Evolutionary conservation across 2,888 invertebrate genomes (phyloP).

Genomic region (Sipha maydis): DNA sequence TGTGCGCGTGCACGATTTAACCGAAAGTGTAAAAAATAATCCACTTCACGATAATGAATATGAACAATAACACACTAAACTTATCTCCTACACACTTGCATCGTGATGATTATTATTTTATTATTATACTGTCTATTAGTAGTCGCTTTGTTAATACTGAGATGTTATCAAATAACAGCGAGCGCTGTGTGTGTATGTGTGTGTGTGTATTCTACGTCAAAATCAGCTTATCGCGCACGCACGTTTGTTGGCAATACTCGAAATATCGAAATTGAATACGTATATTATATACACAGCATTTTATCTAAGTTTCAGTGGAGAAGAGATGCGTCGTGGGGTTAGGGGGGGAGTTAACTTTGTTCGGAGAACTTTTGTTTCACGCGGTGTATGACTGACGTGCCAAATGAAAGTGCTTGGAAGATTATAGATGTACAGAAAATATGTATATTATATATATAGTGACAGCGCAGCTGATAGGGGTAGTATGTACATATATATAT

Average conservation of each 20-base stretch:
- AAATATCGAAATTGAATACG: constrained; percentile 6
- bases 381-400: constrained; percentile 40
- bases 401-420: constrained; percentile 41
- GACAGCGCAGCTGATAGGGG: not conserved
- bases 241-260: not conserved
- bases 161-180: too few species aligned
- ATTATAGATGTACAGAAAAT: constrained; percentile 7
- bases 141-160: too few species aligned
- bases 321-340: not conserved
- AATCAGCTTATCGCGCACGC: not conserved
- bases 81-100: too few species aligned
- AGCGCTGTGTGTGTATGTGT: not conserved
- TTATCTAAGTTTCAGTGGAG: not conserved
- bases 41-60: too few species aligned
- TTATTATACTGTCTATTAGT: too few species aligned
- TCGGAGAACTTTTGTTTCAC: constrained; percentile 23
- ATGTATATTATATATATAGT: not conserved
- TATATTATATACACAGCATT: not conserved
- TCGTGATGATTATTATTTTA: too few species aligned
- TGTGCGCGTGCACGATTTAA: too few species aligned
- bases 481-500: too few species aligned
- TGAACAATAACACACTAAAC: too few species aligned
- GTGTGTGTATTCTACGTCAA: not conserved
- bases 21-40: too few species aligned
- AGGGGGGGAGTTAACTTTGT: constrained; percentile 8